A percentile compares a stretch with the other conserved stretches of the same genome.
Evolutionary conservation across 2,888 invertebrate species (phyloP).

Genomic region (Philopedon plagiatum): DNA sequence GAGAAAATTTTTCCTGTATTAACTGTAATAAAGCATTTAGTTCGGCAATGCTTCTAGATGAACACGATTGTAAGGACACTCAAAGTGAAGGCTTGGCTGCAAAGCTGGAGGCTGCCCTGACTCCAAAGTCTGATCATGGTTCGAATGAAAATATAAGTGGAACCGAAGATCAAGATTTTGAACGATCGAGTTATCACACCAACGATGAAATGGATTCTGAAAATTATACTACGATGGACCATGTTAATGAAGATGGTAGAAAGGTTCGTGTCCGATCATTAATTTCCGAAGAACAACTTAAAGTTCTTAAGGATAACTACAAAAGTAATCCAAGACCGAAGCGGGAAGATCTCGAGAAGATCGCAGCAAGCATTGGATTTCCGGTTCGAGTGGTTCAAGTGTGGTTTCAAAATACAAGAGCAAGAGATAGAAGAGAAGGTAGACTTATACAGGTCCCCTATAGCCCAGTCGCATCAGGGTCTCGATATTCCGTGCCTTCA

Average conservation of each 20-base stretch:
- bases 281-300: conserved; percentile 94
- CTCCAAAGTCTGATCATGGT: conserved; percentile 70
- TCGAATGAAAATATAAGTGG: conserved; percentile 67
- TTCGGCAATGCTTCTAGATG: conserved; percentile 75
- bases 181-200: conserved; percentile 66
- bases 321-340: conserved; percentile 92
- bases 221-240: conserved; percentile 69
- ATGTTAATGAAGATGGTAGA: conserved; percentile 73
- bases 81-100: conserved; percentile 84
- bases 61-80: conserved; percentile 80
- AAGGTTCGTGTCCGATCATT: conserved; percentile 94
- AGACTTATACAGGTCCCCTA: conserved; percentile 70
- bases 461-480: conserved; percentile 63
- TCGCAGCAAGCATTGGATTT: conserved; percentile 84
- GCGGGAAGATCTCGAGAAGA: conserved; percentile 91
- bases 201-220: conserved; percentile 73
- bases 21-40: conserved; percentile 73
- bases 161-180: conserved; percentile 69
- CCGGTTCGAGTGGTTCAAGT: conserved; percentile 90
- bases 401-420: conserved; percentile 97
- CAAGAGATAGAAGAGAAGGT: conserved; percentile 85
- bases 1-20: conserved; percentile 69
- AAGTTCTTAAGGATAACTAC: conserved; percentile 91
- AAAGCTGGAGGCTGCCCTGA: conserved; percentile 79
- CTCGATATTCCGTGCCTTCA: conserved; percentile 53